phyloP scores from a whole-genome alignment of 1,140 invertebrate genomes.

The Drosophila bocqueti region DNA sequence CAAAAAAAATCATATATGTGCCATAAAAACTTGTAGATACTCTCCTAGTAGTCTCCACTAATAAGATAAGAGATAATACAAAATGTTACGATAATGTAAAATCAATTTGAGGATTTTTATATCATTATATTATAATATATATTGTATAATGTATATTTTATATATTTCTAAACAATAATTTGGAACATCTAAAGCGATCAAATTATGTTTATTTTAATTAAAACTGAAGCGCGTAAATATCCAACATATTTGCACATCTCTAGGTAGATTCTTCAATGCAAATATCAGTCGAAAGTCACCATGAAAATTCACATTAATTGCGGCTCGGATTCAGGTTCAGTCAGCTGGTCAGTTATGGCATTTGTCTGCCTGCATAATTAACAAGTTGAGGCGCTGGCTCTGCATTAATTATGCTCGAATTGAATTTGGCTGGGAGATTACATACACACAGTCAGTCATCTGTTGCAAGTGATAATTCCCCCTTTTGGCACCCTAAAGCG shows the following conservation, averaged over 20 bases:
- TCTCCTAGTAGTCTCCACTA: too few relatives aligned
- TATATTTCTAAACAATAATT: neutral
- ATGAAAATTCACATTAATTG: slow-evolving; percentile 43
- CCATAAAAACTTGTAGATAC: neutral
- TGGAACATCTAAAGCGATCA: too few relatives aligned
- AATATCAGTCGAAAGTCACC: slow-evolving; percentile 25
- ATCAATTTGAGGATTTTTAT: neutral
- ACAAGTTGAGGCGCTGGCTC: slow-evolving; percentile 34
- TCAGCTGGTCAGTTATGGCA: slow-evolving; percentile 45
- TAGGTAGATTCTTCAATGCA: slow-evolving; percentile 8
- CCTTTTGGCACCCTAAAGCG: slow-evolving; percentile 39
- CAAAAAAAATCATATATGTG: neutral
- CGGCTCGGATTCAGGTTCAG: slow-evolving; percentile 41
- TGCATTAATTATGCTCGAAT: slow-evolving; percentile 52
- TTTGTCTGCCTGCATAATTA: slow-evolving; percentile 64
- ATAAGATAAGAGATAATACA: neutral
- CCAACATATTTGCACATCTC: neutral
- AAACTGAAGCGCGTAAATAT: too few relatives aligned
- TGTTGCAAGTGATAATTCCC: slow-evolving; percentile 53
- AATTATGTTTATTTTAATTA: too few relatives aligned
- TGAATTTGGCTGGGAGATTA: slow-evolving; percentile 14
- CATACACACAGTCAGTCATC: slow-evolving; percentile 19
- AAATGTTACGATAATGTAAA: neutral
- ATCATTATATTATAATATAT: too few relatives aligned
- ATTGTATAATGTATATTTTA: neutral